Base-by-base conservation (phyloP, 2,888 invertebrate genomes). In the Chrysopilus asiliformis region DNA sequence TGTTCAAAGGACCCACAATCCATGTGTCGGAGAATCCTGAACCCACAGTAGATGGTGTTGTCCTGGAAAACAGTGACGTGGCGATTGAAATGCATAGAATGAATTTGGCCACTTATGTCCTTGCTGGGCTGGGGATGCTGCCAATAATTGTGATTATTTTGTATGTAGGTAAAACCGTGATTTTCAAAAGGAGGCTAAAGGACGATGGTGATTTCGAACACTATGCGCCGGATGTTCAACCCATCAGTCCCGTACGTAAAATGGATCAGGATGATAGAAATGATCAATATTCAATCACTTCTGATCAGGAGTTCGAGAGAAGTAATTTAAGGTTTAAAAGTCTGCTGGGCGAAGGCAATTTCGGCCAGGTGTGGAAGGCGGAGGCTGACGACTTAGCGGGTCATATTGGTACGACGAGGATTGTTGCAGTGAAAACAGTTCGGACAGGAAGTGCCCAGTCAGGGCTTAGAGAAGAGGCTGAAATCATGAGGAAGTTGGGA, bases 331-430 rank as follows among this genome's bases (percentile, higher is more conserved):
- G 81, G 27, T 64, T 86, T 37, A 80, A 83, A 52, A 83, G 83
- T 14, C 68, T 84, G 34, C 63, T 86, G 17, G 86, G 85, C 6
- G 82, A 86, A 61, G 85, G 86, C 22, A 83, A 85, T 59, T 86
- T 86, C 56, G 86, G 86, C 16, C 81, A 82, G 71, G 84, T 85
- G 13, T 84, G 84, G 81, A 82, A 83, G 61, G 85, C 84, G 4
- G 82, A 85, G 58, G 84, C 84, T 1, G 80, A 83, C 48, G 82
- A 83, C 51, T 65, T 84, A 38, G 76, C 75, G 31, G 81, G 79
- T 1, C 80, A 80, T 51, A 74, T 79, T 45, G 81, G 81, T 1
- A 68, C 81, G 42, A 82, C 83, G 14, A 67, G 82, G 39, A 70
- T 81, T 42, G 86, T 86, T n/a, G 86, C 86, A 4, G 85, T 86